These are phyloP conservation scores for Galleria mellonella DNA, from an alignment of 1,140 invertebrate species.

Conservation along the genomic window DNA sequence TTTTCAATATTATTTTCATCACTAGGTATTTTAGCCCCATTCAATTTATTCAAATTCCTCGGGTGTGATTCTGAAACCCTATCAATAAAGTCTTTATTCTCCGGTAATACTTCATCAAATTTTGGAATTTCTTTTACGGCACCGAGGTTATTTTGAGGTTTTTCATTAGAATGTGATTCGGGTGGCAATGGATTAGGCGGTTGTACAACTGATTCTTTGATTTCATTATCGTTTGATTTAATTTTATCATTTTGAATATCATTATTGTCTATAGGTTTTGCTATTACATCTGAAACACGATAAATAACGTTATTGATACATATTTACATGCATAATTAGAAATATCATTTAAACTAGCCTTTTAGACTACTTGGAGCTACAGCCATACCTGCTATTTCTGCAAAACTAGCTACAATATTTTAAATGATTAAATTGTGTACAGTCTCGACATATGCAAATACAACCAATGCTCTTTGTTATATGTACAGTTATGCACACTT, in stretches of 20 bases:
- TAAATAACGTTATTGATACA: neutral
- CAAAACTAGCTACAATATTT: no score
- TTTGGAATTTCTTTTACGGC: slow-evolving; percentile 6
- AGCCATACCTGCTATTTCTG: no score
- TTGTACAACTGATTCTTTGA: slow-evolving; percentile 60
- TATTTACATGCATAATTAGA: neutral
- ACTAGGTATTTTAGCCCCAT: slow-evolving; percentile 31
- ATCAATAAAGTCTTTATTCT: slow-evolving; percentile 18
- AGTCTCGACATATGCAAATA: no score
- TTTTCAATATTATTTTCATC: slow-evolving; percentile 21
- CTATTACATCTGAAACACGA: slow-evolving; percentile 20
- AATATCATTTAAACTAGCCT: no score
- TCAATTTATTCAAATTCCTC: slow-evolving; percentile 42
- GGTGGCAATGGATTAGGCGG: slow-evolving; percentile 67
- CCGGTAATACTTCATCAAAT: slow-evolving; percentile 14
- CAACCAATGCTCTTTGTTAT: no score
- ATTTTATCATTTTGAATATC: slow-evolving; percentile 12
- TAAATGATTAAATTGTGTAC: no score
- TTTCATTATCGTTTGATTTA: slow-evolving; percentile 18
- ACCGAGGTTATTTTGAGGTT: slow-evolving; percentile 15
- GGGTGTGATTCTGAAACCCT: slow-evolving; percentile 37
- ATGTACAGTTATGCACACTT: no score
- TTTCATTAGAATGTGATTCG: slow-evolving; percentile 42
- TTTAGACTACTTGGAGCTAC: no score
- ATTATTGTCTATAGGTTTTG: slow-evolving; percentile 18